Evolutionary conservation across 2,797 vertebrate genomes (phyloP).

Genomic region (Syndactyla subalaris): DNA sequence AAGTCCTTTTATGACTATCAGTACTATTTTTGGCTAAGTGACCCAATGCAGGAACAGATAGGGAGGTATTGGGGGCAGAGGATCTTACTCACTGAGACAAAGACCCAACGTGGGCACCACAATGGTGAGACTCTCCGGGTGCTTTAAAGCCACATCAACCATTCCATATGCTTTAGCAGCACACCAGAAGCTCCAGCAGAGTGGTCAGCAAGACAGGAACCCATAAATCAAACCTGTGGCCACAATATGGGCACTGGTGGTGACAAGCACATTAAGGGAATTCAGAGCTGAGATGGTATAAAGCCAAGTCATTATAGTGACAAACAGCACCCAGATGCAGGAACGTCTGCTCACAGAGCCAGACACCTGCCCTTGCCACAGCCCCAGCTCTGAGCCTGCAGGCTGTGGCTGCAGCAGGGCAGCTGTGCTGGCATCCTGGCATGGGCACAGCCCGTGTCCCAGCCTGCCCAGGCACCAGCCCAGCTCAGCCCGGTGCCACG

Average conservation of each 20-base stretch:
- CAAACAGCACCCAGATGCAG: conserved; percentile 38
- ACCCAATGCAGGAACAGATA: background rate
- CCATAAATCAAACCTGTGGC: conserved; percentile 14
- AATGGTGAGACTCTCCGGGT: rapidly evolving
- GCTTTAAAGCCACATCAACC: background rate
- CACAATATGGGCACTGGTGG: background rate
- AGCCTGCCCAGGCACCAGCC: background rate
- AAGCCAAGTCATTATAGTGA: conserved; percentile 56
- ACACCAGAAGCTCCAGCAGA: background rate
- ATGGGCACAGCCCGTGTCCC: background rate
- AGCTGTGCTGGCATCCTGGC: background rate
- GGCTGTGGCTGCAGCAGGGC: background rate
- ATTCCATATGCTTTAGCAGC: background rate
- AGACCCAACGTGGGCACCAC: rapidly evolving
- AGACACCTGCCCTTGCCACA: conserved; percentile 28
- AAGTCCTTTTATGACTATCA: background rate
- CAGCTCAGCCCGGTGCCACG: background rate
- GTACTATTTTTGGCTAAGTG: background rate
- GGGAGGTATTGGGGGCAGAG: rapidly evolving
- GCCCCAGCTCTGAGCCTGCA: background rate
- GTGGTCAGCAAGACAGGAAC: background rate
- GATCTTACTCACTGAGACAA: background rate
- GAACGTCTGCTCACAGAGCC: background rate
- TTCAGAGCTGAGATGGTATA: background rate
- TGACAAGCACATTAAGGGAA: background rate